These are phyloP conservation scores for Enteromius argenteus DNA, from an alignment of 2,797 vertebrate genomes.

Conservation along the genomic window DNA sequence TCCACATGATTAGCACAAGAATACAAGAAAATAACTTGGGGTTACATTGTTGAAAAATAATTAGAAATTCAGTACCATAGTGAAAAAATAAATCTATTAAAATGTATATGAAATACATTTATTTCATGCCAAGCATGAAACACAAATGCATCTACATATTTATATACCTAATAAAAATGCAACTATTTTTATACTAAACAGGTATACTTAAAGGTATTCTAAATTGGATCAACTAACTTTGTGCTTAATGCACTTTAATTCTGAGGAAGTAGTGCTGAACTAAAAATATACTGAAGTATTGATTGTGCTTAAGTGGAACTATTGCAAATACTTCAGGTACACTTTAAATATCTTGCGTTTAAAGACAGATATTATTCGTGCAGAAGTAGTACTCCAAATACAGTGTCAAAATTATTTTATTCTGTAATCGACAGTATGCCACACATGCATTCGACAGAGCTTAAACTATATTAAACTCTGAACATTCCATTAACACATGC, in stretches of 20 bases:
- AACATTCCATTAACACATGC: constrained; percentile 26
- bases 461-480: neutral
- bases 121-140: too few relatives aligned
- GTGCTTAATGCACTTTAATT: neutral
- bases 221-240: neutral
- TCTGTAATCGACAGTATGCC: neutral
- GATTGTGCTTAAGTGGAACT: neutral
- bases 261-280: neutral
- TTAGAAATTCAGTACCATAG: neutral
- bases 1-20: neutral
- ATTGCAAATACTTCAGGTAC: neutral
- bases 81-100: too few relatives aligned
- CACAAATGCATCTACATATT: too few relatives aligned
- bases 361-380: neutral
- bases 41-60: neutral
- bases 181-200: neutral
- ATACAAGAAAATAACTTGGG: neutral
- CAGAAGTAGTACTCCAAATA: neutral
- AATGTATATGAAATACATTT: too few relatives aligned
- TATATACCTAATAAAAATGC: neutral
- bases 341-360: neutral
- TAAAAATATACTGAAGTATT: neutral
- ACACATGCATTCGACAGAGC: neutral
- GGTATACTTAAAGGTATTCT: neutral
- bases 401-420: neutral